Evolutionary conservation across 2,888 invertebrate species (phyloP).

Genomic region (Diarsia brunnea): DNA sequence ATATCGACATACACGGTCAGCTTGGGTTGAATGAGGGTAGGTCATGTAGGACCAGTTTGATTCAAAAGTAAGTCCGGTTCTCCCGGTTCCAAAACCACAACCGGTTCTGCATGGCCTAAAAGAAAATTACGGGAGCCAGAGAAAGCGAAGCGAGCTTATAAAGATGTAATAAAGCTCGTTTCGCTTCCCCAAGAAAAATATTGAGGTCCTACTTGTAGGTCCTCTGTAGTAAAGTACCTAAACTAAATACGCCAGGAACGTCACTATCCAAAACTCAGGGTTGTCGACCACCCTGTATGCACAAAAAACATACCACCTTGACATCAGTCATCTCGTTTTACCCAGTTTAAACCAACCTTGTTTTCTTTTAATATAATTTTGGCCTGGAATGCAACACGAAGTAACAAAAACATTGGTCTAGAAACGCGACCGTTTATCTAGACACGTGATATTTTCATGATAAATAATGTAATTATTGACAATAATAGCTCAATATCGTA

Average conservation of each 20-base stretch:
- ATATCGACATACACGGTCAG: neutral
- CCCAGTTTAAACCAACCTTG: constrained; percentile 29
- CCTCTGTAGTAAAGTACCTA: neutral
- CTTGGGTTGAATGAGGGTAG: too few relatives aligned
- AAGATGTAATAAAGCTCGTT: too few relatives aligned
- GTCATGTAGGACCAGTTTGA: too few relatives aligned
- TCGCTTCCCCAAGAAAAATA: too few relatives aligned
- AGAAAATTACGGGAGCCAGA: neutral
- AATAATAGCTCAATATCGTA: constrained; percentile 19
- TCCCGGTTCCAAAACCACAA: neutral
- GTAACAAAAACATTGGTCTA: constrained; percentile 23
- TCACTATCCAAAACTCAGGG: constrained; percentile 16
- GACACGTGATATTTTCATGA: constrained; percentile 19
- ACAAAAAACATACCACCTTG: constrained; percentile 25
- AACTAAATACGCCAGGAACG: neutral
- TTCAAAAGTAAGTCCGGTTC: too few relatives aligned
- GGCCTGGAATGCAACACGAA: constrained; percentile 13
- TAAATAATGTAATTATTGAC: constrained; percentile 15
- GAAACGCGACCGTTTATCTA: constrained; percentile 10
- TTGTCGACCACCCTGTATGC: constrained; percentile 19
- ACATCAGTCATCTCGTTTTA: constrained; percentile 18
- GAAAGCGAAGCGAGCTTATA: neutral
- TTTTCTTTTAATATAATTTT: constrained; percentile 30
- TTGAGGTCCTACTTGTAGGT: neutral
- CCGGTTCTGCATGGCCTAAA: neutral